Base-by-base conservation (phyloP, 35 echinoderm and acorn worm species). In the Stichopus chloronotus region DNA sequence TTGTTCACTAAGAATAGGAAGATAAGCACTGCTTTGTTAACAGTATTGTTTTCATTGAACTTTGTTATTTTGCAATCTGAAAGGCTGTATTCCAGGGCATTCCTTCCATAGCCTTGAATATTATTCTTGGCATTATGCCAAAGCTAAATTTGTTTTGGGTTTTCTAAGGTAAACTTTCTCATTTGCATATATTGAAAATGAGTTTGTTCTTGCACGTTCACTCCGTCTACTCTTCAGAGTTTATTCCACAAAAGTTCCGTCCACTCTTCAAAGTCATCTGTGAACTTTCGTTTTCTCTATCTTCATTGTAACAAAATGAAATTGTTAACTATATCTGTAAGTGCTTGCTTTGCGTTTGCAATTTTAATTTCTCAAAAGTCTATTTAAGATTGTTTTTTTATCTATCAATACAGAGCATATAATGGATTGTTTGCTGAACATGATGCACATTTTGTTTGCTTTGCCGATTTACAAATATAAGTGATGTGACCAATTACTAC, bases 371-470 rank as follows among this genome's bases (percentile, higher is more conserved):
- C 61, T 65, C 19, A 65, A 65, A 19, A 65, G 61, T 63, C 8
- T 63, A 65, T 10, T 65, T 65, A 83, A 83, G 19, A 83, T 83
- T n/a, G 43, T 83, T 55, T 79, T 53, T 83, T 13, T 24, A 78
- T 78, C 43, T 78, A 25, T 78, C 52, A 78, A 25, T 78, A 25
- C 80, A 83, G 52, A 82, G 79, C 79, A 53, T 82, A 14, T 82
- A 82, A 82, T 30, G 43, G 16, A 78, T 78, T 83, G 55, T 53
- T 65, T 65, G 61, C 8, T 65, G 19, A 65, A 55, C 43, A 56
- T 83, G 80, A 83, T 83, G 80, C 80, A 83, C 80, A 83, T 83
- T 83, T 83, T 43, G 55, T 19, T 83, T 83, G 80, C 30, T 83
- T 83, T 83, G 12, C 17, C 53, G 30, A 43, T 43, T 43, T 56